These are phyloP conservation scores for Sarcophaga caerulescens DNA, from an alignment of 2,888 invertebrate genomes.

Conservation along the genomic window DNA sequence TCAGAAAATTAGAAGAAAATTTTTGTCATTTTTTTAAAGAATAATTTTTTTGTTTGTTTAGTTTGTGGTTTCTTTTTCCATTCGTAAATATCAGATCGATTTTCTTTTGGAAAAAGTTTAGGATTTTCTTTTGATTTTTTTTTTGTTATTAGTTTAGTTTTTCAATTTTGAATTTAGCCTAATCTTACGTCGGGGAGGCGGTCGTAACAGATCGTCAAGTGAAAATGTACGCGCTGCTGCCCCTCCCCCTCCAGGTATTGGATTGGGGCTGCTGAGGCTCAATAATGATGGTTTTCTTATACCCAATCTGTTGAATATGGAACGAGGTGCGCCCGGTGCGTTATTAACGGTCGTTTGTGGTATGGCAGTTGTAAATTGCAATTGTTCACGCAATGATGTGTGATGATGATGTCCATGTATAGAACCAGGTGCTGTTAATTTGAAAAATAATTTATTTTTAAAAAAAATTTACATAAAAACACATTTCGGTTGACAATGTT, in stretches of 20 bases:
- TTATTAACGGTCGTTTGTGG: conserved; percentile 81
- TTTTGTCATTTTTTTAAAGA: not conserved
- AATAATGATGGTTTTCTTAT: conserved; percentile 93
- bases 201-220: conserved; percentile 93
- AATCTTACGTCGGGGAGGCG: conserved; percentile 90
- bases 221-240: conserved; percentile 91
- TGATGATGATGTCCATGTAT: conserved; percentile 81
- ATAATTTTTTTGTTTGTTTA: not conserved
- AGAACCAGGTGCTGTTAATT: conserved; percentile 75
- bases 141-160: conserved; percentile 57
- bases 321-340: conserved; percentile 84
- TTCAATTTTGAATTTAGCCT: conserved; percentile 75
- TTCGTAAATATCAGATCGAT: not conserved
- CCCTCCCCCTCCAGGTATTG: conserved; percentile 81
- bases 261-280: conserved; percentile 87
- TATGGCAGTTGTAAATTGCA: conserved; percentile 82
- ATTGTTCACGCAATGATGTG: conserved; percentile 84
- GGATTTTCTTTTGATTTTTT: conserved; percentile 28
- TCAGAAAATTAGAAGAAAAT: conserved; percentile 43
- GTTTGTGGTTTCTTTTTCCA: not conserved
- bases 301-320: conserved; percentile 91
- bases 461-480: conserved; percentile 45
- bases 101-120: conserved; percentile 13
- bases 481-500: conserved; percentile 1
- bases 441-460: conserved; percentile 47